Percentiles rank a stretch among this genome's conserved stretches.
Evolutionary conservation across 2,113 vertebrate genomes (phyloP).

Genomic region (Cochlearius cochlearius): DNA sequence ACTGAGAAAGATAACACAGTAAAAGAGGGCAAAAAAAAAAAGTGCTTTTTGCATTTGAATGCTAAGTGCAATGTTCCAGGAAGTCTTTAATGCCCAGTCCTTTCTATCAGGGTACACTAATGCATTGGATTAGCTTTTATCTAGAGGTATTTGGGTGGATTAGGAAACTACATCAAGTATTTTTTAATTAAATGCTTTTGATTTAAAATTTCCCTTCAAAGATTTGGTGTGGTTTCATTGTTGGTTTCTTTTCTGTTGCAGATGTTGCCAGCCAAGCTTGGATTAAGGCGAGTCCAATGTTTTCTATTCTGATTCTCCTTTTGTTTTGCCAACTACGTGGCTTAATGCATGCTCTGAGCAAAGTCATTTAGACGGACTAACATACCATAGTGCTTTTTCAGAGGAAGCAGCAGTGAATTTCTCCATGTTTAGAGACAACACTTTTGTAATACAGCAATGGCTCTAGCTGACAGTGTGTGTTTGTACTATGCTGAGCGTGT

Average conservation of each 20-base stretch:
- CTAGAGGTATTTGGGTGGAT: slow-evolving; percentile 28
- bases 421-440: not conserved
- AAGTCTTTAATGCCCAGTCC: not conserved
- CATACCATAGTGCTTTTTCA: not conserved
- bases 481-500: not conserved
- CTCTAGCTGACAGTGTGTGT: not conserved
- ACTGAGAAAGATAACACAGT: not conserved
- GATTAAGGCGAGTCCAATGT: slow-evolving; percentile 59
- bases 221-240: slow-evolving; percentile 19
- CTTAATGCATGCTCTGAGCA: slow-evolving; percentile 10
- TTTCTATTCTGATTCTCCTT: slow-evolving; percentile 33
- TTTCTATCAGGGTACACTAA: not conserved
- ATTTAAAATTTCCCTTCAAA: slow-evolving; percentile 24
- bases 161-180: slow-evolving; percentile 3
- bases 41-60: slow-evolving; percentile 16
- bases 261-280: slow-evolving; percentile 65
- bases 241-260: slow-evolving; percentile 14
- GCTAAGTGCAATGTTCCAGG: not conserved
- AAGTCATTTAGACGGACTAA: not conserved
- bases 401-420: not conserved
- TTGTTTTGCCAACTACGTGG: not conserved
- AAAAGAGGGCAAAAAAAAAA: not conserved
- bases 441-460: not conserved
- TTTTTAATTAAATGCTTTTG: slow-evolving; percentile 39
- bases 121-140: slow-evolving; percentile 49